Base-by-base conservation (phyloP, 2,113 vertebrate species). In the Labeo catla region DNA sequence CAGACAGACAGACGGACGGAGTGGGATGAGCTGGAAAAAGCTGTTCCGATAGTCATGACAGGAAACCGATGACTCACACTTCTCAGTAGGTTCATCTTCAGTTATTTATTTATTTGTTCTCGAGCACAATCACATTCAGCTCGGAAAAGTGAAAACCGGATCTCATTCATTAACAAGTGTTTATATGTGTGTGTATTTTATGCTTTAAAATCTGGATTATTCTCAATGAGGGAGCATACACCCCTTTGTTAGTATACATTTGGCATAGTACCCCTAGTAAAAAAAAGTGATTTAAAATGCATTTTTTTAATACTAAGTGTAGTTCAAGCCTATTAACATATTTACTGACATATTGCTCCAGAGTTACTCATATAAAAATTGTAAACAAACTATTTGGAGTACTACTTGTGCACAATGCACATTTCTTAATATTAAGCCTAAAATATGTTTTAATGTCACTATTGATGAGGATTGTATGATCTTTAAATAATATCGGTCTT, bases 81-180 rank as follows among this genome's bases (percentile, higher is more conserved):
- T 54, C 34, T 59, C 52, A 39, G 19, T 28, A 79, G 54, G 28
- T 61, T 39, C 34, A 34, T 12, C 34, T 68, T 68, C 8, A 7
- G 8, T 45, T 74, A 57, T 59, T 79, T 61, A 59, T 49, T 50
- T 76, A 50, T 52, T 72, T 77, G 23, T 47, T 63, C 78, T 63
- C 36, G 2, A 63, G 19, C 78, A 47, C 19, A 45, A 63, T 63
- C 21, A 21, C 2, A 43, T 43, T 43, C 16, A 72, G 36, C 36
- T 72, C 36, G 19, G 68, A 21, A 43, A 43, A 43, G 36, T 21
- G 36, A 43, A 72, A 72, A 19, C 36, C 1, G 8, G 36, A 10
- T 72, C 3, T 43, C 16, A 72, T 43, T 72, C 4, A 10, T 4
- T 43, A 21, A 36, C 34, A 68, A 72, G 7, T 72, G 8, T 0